These are phyloP conservation scores for Proales similis DNA, from an alignment of 1,140 invertebrate genomes.

Conservation along the genomic window DNA sequence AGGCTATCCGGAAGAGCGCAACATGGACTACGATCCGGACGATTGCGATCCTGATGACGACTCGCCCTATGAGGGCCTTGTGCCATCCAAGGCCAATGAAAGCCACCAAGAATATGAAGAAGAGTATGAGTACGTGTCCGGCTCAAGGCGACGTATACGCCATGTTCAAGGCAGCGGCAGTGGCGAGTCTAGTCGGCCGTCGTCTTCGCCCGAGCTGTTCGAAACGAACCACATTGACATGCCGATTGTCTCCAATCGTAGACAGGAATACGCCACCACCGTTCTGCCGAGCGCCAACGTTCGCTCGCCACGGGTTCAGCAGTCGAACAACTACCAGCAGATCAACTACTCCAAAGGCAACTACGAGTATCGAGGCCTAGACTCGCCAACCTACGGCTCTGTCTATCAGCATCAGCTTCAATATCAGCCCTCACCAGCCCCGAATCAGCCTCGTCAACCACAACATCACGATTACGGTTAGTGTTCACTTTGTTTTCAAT, in stretches of 20 bases:
- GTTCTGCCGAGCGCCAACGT: constrained; percentile 32
- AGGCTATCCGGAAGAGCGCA: constrained; percentile 34
- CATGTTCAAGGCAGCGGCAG: constrained; percentile 7
- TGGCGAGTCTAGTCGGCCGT: constrained; percentile 14
- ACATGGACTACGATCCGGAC: constrained; percentile 37
- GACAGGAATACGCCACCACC: constrained; percentile 7
- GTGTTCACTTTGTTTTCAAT: too few species aligned
- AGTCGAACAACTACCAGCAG: background rate
- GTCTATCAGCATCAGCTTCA: background rate
- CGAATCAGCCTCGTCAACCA: background rate
- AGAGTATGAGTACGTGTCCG: constrained; percentile 2
- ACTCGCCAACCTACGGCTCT: background rate
- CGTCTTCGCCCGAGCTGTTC: constrained; percentile 16
- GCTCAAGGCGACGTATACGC: constrained; percentile 16
- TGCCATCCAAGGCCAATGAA: background rate
- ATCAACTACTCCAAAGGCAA: constrained; percentile 23
- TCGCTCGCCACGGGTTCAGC: background rate
- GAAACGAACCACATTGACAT: constrained; percentile 18
- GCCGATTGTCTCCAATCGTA: constrained; percentile 14
- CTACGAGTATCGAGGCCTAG: constrained; percentile 1
- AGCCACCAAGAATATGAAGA: background rate
- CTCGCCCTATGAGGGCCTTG: constrained; percentile 28
- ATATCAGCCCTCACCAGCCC: background rate
- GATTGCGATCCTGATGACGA: constrained; percentile 32
- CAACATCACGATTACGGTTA: background rate